A percentile compares a stretch with the other conserved stretches of the same genome.
Evolutionary conservation across 2,888 invertebrate species (phyloP).

Genomic region (Eledone cirrhosa): DNA sequence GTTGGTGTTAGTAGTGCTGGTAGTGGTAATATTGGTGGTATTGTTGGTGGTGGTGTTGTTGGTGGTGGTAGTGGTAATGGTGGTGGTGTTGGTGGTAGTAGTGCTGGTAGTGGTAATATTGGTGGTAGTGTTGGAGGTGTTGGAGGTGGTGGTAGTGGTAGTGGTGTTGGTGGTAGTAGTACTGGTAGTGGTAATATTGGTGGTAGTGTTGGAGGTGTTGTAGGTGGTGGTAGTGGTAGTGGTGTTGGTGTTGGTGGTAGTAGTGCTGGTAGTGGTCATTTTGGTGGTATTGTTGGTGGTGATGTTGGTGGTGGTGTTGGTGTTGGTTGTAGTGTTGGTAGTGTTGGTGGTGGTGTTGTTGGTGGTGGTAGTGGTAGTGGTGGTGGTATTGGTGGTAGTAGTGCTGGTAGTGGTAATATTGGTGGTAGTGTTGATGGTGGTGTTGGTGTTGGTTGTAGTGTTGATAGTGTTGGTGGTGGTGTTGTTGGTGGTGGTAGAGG

Average conservation of each 20-base stretch:
- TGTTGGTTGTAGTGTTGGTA: neutral
- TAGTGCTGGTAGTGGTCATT: neutral
- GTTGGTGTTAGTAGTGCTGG: neutral
- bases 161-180: neutral
- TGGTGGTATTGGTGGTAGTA: neutral
- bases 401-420: neutral
- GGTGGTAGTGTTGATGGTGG: neutral
- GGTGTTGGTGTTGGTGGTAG: neutral
- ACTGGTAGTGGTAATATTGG: neutral
- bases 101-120: neutral
- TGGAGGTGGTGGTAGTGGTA: neutral
- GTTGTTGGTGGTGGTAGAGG: neutral
- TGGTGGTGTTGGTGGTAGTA: neutral
- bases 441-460: neutral
- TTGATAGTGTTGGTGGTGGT: neutral
- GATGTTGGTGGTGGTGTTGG: neutral
- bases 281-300: neutral
- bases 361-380: neutral
- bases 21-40: neutral
- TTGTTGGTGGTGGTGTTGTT: neutral
- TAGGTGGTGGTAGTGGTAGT: neutral
- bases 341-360: neutral
- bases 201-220: neutral
- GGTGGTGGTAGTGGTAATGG: neutral
- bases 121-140: neutral